phyloP scores from a whole-genome alignment of 2,888 invertebrate species.

The Hoplodrina ambigua region DNA sequence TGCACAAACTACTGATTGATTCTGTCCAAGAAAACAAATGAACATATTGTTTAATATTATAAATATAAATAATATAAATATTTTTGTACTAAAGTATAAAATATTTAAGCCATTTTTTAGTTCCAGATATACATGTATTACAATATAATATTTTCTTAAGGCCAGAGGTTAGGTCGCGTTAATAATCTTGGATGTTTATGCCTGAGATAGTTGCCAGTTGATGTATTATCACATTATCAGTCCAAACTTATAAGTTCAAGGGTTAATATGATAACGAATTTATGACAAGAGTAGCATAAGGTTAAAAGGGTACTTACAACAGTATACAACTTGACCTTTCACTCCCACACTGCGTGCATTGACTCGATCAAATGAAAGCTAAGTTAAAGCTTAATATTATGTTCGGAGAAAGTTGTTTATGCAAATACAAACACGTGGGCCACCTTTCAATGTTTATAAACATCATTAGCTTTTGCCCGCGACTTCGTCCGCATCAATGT shows the following conservation, averaged over 20 bases:
- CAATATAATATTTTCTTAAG: too few relatives aligned
- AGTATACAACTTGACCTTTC: conserved; percentile 21
- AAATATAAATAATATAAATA: background rate
- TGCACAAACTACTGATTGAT: conserved; percentile 2
- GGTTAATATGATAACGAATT: background rate
- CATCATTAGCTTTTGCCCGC: background rate
- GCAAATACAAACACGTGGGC: conserved; percentile 9
- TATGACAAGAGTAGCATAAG: background rate
- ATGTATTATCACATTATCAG: background rate
- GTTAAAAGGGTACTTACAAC: conserved; percentile 10
- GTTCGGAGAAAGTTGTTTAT: conserved; percentile 30
- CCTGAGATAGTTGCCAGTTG: too few relatives aligned
- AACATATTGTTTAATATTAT: background rate
- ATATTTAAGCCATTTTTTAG: background rate
- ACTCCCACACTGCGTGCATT: conserved; percentile 5
- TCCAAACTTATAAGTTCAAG: background rate
- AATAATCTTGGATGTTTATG: too few relatives aligned
- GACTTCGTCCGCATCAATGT: too few relatives aligned
- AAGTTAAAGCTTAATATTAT: conserved; percentile 10
- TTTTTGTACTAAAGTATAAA: background rate
- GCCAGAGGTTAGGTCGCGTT: too few relatives aligned
- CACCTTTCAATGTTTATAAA: conserved; percentile 15
- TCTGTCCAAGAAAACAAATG: conserved; percentile 17
- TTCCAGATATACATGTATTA: too few relatives aligned
- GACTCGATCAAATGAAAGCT: conserved; percentile 24